Conservation (phyloP, 2,888 invertebrate genomes). For the Chouioia cunea region DNA sequence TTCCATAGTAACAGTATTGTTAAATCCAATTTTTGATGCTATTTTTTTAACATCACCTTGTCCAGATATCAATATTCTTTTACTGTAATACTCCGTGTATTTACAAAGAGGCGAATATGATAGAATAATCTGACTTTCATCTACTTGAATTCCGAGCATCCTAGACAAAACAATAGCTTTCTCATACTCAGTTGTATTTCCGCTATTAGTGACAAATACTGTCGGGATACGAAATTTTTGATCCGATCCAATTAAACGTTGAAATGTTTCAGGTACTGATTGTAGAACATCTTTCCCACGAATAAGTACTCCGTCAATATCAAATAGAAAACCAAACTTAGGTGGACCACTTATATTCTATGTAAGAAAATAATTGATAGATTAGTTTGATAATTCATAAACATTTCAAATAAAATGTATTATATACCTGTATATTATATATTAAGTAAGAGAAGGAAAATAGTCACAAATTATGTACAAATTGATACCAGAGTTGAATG, state of each 20-base stretch:
- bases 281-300: conserved; percentile 74
- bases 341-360: conserved; percentile 62
- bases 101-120: conserved; percentile 76
- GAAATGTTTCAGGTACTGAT: conserved; percentile 73
- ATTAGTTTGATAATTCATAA: not conserved
- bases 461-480: too few species aligned
- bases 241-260: conserved; percentile 69
- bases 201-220: conserved; percentile 77
- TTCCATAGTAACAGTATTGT: conserved; percentile 72
- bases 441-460: too few species aligned
- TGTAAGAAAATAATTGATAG: conserved; percentile 44
- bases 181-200: conserved; percentile 72
- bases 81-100: conserved; percentile 74
- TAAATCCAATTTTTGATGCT: conserved; percentile 73
- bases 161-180: conserved; percentile 74
- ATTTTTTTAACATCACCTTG: conserved; percentile 73
- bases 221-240: conserved; percentile 75
- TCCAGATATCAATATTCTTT: conserved; percentile 74
- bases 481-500: too few species aligned
- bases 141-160: conserved; percentile 72
- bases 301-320: conserved; percentile 78
- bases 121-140: conserved; percentile 75
- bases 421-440: too few species aligned
- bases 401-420: too few species aligned
- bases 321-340: conserved; percentile 76